These are phyloP conservation scores for Heliconius hortense DNA, from an alignment of 2,888 invertebrate genomes.

Conservation along the genomic window DNA sequence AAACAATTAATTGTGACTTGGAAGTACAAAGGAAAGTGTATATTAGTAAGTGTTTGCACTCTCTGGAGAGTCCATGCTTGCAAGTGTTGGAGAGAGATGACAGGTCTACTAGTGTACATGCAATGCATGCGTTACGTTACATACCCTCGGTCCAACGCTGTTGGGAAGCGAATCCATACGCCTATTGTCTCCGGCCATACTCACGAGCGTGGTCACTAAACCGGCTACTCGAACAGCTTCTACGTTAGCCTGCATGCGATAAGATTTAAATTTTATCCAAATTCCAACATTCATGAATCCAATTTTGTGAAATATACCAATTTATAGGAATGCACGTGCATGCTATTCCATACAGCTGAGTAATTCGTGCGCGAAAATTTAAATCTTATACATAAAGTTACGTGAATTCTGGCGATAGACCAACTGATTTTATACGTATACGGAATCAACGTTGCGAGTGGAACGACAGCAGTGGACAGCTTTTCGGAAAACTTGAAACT, in stretches of 20 bases:
- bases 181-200: conserved; percentile 86
- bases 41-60: conserved; percentile 8
- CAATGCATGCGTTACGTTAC: conserved; percentile 44
- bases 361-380: conserved; percentile 65
- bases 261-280: conserved; percentile 78
- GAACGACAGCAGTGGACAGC: conserved; percentile 49
- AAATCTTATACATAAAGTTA: conserved; percentile 73
- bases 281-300: conserved; percentile 40
- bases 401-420: conserved; percentile 60
- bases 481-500: conserved; percentile 42
- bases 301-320: conserved; percentile 39
- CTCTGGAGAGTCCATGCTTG: conserved; percentile 19
- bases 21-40: conserved; percentile 10
- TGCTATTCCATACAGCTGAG: conserved; percentile 32
- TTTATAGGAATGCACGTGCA: conserved; percentile 35
- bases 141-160: conserved; percentile 80
- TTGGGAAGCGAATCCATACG: conserved; percentile 78
- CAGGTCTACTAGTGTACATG: conserved; percentile 40
- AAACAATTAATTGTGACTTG: conserved; percentile 3
- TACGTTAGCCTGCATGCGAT: conserved; percentile 86
- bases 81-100: conserved; percentile 31
- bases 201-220: conserved; percentile 91
- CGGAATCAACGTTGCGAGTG: conserved; percentile 27
- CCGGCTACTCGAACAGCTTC: conserved; percentile 92
- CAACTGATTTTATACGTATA: conserved; percentile 38